Conservation (phyloP, 2,888 invertebrate genomes). For the Limnephilus rhombicus region DNA sequence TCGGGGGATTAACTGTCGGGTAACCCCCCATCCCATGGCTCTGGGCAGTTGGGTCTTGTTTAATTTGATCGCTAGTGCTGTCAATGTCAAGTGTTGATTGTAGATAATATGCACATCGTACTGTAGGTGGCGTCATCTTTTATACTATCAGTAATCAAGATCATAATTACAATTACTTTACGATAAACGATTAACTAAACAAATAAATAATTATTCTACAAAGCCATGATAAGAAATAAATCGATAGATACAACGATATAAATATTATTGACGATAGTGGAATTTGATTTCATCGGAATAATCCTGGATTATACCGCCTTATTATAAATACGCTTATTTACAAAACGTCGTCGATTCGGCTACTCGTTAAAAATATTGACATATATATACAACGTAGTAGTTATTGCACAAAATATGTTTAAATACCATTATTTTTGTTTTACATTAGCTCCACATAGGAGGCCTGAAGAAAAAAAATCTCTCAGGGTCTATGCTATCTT, state of each 20-base stretch:
- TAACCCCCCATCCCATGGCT: too few relatives aligned
- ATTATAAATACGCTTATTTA: not conserved
- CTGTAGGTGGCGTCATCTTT: not conserved
- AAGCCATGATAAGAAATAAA: not conserved
- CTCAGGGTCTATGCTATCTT: too few relatives aligned
- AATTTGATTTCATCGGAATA: not conserved
- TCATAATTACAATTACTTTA: not conserved
- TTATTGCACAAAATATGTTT: too few relatives aligned
- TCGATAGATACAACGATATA: not conserved
- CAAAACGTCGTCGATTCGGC: not conserved
- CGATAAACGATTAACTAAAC: not conserved
- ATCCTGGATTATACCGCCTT: not conserved
- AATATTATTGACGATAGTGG: not conserved
- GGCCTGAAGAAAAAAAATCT: too few relatives aligned
- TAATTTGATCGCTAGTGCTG: too few relatives aligned
- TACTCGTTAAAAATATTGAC: not conserved
- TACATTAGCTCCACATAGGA: too few relatives aligned
- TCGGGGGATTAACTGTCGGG: too few relatives aligned
- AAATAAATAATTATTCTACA: not conserved
- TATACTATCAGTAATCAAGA: not conserved
- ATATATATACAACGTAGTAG: not conserved
- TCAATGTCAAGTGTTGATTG: too few relatives aligned
- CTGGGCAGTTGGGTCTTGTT: too few relatives aligned
- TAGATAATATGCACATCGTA: not conserved
- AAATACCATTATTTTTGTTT: too few relatives aligned